phyloP scores from a whole-genome alignment of 2,797 vertebrate species.

The Gypaetus barbatus region DNA sequence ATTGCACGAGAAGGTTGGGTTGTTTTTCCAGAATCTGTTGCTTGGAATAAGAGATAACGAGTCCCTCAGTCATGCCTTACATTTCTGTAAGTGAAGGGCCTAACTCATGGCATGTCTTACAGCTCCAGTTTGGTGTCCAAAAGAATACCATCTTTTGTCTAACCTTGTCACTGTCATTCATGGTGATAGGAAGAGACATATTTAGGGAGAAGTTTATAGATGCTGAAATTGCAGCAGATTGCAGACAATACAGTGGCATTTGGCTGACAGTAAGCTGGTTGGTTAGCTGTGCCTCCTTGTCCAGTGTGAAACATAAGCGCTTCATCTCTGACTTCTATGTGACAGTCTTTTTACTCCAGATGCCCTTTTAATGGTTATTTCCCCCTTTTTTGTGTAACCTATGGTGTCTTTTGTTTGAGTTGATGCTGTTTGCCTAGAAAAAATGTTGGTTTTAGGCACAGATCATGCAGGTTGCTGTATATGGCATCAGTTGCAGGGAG shows the following conservation, averaged over 20 bases:
- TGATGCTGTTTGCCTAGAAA: not conserved
- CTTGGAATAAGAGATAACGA: slow-evolving; percentile 44
- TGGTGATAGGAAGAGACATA: not conserved
- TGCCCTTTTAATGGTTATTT: not conserved
- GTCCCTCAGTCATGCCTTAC: not conserved
- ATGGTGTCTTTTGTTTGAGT: not conserved
- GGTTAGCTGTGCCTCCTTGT: not conserved
- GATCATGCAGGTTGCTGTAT: not conserved
- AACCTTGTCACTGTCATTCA: not conserved
- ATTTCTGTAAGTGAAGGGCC: slow-evolving; percentile 22
- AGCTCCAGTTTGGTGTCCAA: not conserved
- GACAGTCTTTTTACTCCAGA: not conserved
- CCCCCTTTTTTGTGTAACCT: not conserved
- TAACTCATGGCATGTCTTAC: not conserved
- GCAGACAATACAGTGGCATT: not conserved
- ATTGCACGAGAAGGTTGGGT: slow-evolving; percentile 23
- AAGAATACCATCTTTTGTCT: not conserved
- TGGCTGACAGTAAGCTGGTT: not conserved
- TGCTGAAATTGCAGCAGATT: not conserved
- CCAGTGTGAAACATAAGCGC: not conserved
- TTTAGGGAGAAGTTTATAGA: not conserved
- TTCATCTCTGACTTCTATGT: not conserved
- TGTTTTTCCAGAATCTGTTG: slow-evolving; percentile 57
- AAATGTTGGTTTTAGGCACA: not conserved
- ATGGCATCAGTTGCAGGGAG: not conserved